Conservation (phyloP, 1,140 invertebrate species). For the Phenacoccus solenopsis region DNA sequence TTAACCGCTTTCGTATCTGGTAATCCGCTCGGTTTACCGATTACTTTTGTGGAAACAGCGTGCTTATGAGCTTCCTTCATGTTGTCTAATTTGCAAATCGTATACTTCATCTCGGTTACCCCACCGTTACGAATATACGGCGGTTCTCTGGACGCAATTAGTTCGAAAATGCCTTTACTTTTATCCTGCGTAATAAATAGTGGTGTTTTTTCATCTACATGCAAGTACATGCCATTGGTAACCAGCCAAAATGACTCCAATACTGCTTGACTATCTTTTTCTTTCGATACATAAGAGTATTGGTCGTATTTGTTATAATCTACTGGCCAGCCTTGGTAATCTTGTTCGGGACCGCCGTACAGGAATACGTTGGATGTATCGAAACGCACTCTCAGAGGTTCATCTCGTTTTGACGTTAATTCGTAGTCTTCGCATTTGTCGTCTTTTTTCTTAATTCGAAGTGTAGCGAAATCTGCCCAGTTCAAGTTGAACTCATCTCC, state of each 20-base stretch:
- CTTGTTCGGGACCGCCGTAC: conserved; percentile 6
- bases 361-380: background rate
- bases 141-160: background rate
- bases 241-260: conserved; percentile 64
- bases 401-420: background rate
- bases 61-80: conserved; percentile 46
- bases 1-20: conserved; percentile 54
- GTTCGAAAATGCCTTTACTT: background rate
- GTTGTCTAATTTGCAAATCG: conserved; percentile 38
- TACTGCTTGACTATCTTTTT: conserved; percentile 47
- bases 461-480: background rate
- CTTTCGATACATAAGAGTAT: conserved; percentile 47
- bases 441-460: background rate
- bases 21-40: conserved; percentile 41
- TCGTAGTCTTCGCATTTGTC: background rate
- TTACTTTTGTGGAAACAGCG: conserved; percentile 39
- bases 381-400: background rate
- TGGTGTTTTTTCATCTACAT: conserved; percentile 46
- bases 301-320: background rate
- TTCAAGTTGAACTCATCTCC: no score
- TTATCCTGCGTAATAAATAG: conserved; percentile 41
- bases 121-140: background rate
- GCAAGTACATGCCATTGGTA: conserved; percentile 49
- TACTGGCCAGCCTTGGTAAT: background rate
- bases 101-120: background rate